A percentile compares a stretch with the other conserved stretches of the same genome.
phyloP scores from a whole-genome alignment of 1,140 invertebrate species.

The Rhysida immarginata region DNA sequence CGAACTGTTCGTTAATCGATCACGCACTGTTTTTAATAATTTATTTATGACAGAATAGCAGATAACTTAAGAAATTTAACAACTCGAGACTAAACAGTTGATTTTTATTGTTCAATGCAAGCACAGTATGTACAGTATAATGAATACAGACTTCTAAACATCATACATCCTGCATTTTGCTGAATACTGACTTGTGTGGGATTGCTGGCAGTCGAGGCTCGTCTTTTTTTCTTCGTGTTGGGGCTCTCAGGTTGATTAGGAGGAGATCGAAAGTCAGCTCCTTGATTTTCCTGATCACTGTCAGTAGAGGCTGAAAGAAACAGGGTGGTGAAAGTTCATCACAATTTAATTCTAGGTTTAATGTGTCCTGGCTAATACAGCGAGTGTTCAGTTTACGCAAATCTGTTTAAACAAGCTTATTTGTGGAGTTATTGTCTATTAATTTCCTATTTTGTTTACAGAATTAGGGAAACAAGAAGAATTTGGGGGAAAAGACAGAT shows the following conservation, averaged over 20 bases:
- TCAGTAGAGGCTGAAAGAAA: slow-evolving; percentile 4
- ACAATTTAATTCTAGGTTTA: too few relatives aligned
- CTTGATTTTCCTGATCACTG: slow-evolving; percentile 2
- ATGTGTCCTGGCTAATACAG: too few relatives aligned
- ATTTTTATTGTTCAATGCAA: neutral
- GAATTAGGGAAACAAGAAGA: too few relatives aligned
- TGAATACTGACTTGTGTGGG: slow-evolving; percentile 13
- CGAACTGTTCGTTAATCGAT: neutral
- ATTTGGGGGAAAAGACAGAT: too few relatives aligned
- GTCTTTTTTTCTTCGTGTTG: slow-evolving; percentile 14
- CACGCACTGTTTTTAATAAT: neutral
- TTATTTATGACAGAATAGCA: neutral
- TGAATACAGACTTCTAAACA: neutral
- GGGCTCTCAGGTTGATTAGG: slow-evolving; percentile 16
- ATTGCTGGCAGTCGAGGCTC: slow-evolving; percentile 12
- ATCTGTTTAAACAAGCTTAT: too few relatives aligned
- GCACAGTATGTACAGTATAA: neutral
- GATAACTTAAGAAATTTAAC: too few relatives aligned
- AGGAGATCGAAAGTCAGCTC: slow-evolving; percentile 5
- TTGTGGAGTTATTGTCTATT: too few relatives aligned
- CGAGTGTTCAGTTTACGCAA: too few relatives aligned
- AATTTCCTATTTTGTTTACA: too few relatives aligned
- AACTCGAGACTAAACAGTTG: neutral
- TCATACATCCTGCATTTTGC: neutral
- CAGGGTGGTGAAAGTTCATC: too few relatives aligned